A percentile compares a stretch with the other conserved stretches of the same genome.
These are phyloP conservation scores for Chymomyza amoena DNA, from an alignment of 2,888 invertebrate genomes.

Conservation along the genomic window DNA sequence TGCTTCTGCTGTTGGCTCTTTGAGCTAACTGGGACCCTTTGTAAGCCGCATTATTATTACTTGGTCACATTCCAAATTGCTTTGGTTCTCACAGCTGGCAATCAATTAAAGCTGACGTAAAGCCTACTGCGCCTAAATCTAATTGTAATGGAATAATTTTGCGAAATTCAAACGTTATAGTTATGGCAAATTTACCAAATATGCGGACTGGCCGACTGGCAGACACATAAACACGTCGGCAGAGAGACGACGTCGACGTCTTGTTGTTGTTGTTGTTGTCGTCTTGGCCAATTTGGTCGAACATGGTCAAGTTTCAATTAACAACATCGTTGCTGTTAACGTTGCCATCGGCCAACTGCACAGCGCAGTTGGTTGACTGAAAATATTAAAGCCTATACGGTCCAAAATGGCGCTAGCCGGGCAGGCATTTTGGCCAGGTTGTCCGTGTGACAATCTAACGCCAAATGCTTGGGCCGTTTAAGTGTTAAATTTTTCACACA, in stretches of 20 bases:
- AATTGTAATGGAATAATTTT: slow-evolving; percentile 67
- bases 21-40: background rate
- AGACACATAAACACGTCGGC: slow-evolving; percentile 11
- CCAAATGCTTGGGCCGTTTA: slow-evolving; percentile 41
- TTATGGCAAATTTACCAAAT: slow-evolving; percentile 76
- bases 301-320: slow-evolving; percentile 74
- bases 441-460: slow-evolving; percentile 33
- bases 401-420: slow-evolving; percentile 22
- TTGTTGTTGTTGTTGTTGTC: too few relatives aligned
- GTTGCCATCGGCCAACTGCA: slow-evolving; percentile 20
- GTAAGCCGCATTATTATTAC: background rate
- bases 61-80: slow-evolving; percentile 16
- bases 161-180: slow-evolving; percentile 55
- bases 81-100: slow-evolving; percentile 69
- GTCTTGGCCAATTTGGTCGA: slow-evolving; percentile 63
- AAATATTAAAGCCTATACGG: slow-evolving; percentile 15
- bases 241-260: background rate
- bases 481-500: slow-evolving; percentile 76
- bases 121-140: slow-evolving; percentile 61
- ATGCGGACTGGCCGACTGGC: slow-evolving; percentile 39
- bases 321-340: slow-evolving; percentile 28
- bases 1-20: too few relatives aligned
- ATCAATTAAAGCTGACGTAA: slow-evolving; percentile 59
- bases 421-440: slow-evolving; percentile 19
- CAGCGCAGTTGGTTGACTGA: slow-evolving; percentile 57